phyloP scores from a whole-genome alignment of 2,113 vertebrate species.

The Cyrtonyx montezumae region DNA sequence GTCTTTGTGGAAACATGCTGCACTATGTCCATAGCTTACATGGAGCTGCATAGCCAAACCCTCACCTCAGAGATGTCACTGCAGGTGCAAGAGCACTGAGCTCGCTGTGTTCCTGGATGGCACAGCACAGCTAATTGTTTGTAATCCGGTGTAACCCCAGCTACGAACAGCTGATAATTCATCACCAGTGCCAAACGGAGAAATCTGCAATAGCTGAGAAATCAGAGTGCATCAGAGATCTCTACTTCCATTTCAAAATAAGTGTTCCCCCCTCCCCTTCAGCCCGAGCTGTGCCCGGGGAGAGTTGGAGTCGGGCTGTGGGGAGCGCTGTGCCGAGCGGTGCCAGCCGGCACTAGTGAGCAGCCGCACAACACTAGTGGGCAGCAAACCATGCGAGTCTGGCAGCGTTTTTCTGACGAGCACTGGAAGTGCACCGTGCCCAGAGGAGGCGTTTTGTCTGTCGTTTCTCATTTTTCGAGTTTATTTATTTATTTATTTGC shows the following conservation, averaged over 20 bases:
- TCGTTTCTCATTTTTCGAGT: neutral
- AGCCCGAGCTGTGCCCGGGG: neutral
- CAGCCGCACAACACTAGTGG: constrained; percentile 79
- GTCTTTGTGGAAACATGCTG: neutral
- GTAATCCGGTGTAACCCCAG: neutral
- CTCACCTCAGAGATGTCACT: neutral
- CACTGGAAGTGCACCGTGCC: neutral
- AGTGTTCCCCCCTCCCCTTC: neutral
- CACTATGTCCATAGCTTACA: neutral
- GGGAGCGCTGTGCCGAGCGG: neutral
- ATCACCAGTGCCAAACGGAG: neutral
- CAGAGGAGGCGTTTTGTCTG: neutral
- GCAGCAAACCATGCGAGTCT: constrained; percentile 76
- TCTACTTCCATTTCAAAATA: neutral
- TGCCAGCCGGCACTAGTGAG: constrained; percentile 78
- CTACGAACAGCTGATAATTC: constrained; percentile 15
- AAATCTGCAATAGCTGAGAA: neutral
- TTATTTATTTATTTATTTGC: neutral
- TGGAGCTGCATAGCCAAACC: neutral
- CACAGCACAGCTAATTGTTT: neutral
- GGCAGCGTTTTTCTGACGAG: neutral
- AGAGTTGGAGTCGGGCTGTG: neutral
- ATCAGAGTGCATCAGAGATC: accelerated
- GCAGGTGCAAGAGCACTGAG: neutral
- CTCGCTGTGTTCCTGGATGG: neutral